Percentiles rank a stretch among this genome's conserved stretches.
phyloP scores from a whole-genome alignment of 2,888 invertebrate genomes.

The Andrena bicolor region DNA sequence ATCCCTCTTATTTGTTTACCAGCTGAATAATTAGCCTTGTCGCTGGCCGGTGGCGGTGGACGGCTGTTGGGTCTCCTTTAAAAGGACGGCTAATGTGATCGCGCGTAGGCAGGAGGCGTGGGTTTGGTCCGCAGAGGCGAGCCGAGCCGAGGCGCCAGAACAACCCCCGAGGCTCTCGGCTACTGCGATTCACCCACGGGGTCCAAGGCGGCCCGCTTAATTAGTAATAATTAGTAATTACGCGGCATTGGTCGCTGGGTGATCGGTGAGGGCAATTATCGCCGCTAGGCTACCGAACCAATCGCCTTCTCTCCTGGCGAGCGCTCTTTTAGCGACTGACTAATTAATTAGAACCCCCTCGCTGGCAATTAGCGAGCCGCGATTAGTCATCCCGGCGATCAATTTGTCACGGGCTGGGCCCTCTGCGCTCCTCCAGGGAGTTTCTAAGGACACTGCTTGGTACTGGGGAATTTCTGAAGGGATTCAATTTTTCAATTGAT shows the following conservation, averaged over 20 bases:
- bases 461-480: background rate
- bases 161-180: slow-evolving; percentile 59
- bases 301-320: slow-evolving; percentile 36
- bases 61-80: slow-evolving; percentile 48
- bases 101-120: slow-evolving; percentile 69
- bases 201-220: slow-evolving; percentile 73
- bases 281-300: slow-evolving; percentile 57
- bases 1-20: slow-evolving; percentile 45
- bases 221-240: slow-evolving; percentile 81
- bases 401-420: slow-evolving; percentile 57
- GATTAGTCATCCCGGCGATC: slow-evolving; percentile 73
- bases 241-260: slow-evolving; percentile 67
- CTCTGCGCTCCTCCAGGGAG: background rate
- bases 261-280: slow-evolving; percentile 68
- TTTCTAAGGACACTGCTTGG: slow-evolving; percentile 12
- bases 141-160: slow-evolving; percentile 51
- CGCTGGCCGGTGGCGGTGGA: slow-evolving; percentile 15
- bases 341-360: slow-evolving; percentile 76
- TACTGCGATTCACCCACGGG: slow-evolving; percentile 64
- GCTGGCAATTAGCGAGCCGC: slow-evolving; percentile 71
- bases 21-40: slow-evolving; percentile 53
- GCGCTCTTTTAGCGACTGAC: slow-evolving; percentile 69
- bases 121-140: slow-evolving; percentile 39
- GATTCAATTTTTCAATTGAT: too few relatives aligned
- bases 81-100: slow-evolving; percentile 56